Evolutionary conservation across 2,797 vertebrate genomes (phyloP).

Genomic region (Chloroceryle amazona): DNA sequence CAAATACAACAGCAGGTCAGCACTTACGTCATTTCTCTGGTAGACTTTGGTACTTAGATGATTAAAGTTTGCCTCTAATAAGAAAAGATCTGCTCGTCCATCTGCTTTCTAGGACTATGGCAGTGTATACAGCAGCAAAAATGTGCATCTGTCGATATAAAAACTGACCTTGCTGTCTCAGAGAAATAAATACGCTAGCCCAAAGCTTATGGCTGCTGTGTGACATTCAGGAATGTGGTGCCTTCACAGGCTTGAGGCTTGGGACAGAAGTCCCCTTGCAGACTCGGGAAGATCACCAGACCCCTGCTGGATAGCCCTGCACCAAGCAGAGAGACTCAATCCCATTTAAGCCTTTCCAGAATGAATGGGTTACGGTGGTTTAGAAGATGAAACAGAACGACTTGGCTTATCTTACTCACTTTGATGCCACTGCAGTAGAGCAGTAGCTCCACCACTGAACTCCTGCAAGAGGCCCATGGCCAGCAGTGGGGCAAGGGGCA

Average conservation of each 20-base stretch:
- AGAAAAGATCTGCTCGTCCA: background rate
- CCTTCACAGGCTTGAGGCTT: background rate
- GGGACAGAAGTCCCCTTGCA: background rate
- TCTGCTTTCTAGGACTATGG: background rate
- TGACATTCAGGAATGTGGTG: accelerated
- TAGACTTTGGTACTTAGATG: background rate
- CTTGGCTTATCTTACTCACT: background rate
- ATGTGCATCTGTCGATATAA: accelerated
- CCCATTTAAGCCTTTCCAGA: background rate
- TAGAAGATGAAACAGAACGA: background rate
- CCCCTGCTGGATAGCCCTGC: background rate
- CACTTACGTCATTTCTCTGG: background rate
- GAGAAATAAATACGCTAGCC: background rate
- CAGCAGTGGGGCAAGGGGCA: accelerated
- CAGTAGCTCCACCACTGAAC: background rate
- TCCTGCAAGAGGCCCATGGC: background rate
- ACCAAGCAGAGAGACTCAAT: accelerated
- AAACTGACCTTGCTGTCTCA: background rate
- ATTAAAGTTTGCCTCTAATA: background rate
- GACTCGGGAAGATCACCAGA: background rate
- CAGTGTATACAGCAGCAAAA: background rate
- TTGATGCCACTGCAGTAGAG: background rate
- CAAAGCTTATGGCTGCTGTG: background rate
- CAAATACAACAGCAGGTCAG: background rate
- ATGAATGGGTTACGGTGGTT: background rate